Evolutionary conservation across 1,140 invertebrate genomes (phyloP).

Genomic region (Drosophila obscura): DNA sequence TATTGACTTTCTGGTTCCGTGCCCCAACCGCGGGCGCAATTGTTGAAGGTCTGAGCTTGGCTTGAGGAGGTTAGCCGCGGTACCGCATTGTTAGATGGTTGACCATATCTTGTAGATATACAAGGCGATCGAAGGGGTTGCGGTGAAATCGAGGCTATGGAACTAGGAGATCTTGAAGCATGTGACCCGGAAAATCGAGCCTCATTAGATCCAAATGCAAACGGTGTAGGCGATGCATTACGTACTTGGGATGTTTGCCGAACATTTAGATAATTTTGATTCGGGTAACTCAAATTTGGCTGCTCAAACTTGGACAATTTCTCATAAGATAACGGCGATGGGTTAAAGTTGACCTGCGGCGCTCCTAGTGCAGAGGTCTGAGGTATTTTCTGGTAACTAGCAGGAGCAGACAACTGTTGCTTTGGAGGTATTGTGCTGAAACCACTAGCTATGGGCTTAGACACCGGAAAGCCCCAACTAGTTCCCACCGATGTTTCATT

Average conservation of each 20-base stretch:
- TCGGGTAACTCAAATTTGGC: slow-evolving; percentile 30
- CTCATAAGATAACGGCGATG: slow-evolving; percentile 68
- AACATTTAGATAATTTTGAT: slow-evolving; percentile 29
- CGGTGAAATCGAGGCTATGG: slow-evolving; percentile 9
- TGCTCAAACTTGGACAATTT: slow-evolving; percentile 75
- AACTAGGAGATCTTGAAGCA: slow-evolving; percentile 15
- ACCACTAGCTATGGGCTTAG: slow-evolving; percentile 1
- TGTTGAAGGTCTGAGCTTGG: slow-evolving; percentile 89
- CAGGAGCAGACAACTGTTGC: slow-evolving; percentile 34
- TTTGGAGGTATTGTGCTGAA: slow-evolving; percentile 25
- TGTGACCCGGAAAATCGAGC: background rate
- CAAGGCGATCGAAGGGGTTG: slow-evolving; percentile 5
- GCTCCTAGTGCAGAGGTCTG: slow-evolving; percentile 7
- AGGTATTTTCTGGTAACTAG: slow-evolving; percentile 44
- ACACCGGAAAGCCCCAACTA: slow-evolving; percentile 27
- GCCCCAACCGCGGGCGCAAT: slow-evolving; percentile 91
- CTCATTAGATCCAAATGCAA: slow-evolving; percentile 12
- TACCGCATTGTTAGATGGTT: background rate
- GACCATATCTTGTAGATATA: background rate
- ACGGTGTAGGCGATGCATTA: slow-evolving; percentile 58
- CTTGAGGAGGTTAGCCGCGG: background rate
- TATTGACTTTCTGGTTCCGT: background rate
- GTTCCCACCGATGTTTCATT: background rate
- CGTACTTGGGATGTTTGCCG: slow-evolving; percentile 26
- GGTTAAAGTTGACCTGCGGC: slow-evolving; percentile 63